phyloP scores from a whole-genome alignment of 2,888 invertebrate species.

The Spilosoma lubricipeda region DNA sequence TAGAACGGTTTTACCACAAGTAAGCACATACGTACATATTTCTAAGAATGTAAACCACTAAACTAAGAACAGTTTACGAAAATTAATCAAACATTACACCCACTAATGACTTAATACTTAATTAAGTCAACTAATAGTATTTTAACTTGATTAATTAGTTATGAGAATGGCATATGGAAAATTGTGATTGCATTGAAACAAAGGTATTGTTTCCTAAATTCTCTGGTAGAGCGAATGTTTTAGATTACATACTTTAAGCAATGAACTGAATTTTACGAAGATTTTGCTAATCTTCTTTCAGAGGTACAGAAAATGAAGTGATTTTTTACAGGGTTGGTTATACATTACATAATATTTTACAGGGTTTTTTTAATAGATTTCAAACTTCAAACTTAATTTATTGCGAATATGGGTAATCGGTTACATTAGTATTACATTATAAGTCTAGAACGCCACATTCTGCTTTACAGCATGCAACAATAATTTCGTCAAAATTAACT shows the following conservation, averaged over 20 bases:
- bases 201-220: not conserved
- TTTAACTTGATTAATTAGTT: not conserved
- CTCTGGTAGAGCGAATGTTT: not conserved
- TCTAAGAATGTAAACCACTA: not conserved
- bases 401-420: too few relatives aligned
- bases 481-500: too few relatives aligned
- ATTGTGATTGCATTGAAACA: not conserved
- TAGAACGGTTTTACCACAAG: not conserved
- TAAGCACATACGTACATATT: not conserved
- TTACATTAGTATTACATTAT: too few relatives aligned
- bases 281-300: not conserved
- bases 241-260: not conserved
- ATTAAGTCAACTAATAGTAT: not conserved
- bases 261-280: not conserved
- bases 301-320: not conserved
- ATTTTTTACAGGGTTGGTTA: not conserved
- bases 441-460: too few relatives aligned
- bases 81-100: constrained; percentile 4
- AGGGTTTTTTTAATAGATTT: too few relatives aligned
- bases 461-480: too few relatives aligned
- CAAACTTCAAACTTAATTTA: too few relatives aligned
- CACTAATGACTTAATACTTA: not conserved
- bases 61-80: not conserved
- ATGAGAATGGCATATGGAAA: not conserved
- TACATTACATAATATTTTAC: not conserved